Evolutionary conservation across 1,140 invertebrate species (phyloP).

Genomic region (Hypsibius dujardini): DNA sequence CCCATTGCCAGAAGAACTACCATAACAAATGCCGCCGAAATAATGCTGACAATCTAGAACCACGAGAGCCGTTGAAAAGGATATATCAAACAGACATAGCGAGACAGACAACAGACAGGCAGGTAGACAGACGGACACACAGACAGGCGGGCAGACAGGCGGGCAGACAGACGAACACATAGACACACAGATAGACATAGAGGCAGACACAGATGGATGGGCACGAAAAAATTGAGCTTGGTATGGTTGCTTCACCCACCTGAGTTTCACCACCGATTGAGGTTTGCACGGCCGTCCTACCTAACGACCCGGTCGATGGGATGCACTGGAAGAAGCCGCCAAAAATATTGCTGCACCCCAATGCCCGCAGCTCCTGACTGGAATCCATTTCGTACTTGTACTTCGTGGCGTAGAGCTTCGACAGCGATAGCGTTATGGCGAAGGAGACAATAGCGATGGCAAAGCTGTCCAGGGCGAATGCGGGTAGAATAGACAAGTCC

Average conservation of each 20-base stretch:
- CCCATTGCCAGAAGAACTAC: constrained; percentile 38
- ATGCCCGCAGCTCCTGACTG: constrained; percentile 42
- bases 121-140: too few relatives aligned
- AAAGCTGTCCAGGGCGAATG: constrained; percentile 30
- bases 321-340: constrained; percentile 39
- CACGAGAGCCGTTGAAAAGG: too few relatives aligned
- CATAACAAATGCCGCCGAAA: constrained; percentile 35
- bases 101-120: too few relatives aligned
- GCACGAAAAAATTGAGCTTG: too few relatives aligned
- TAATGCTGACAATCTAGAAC: constrained; percentile 34
- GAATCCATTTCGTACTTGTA: constrained; percentile 40
- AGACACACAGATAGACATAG: too few relatives aligned
- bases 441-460: constrained; percentile 39
- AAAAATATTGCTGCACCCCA: constrained; percentile 36
- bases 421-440: constrained; percentile 41
- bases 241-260: too few relatives aligned
- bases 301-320: constrained; percentile 38
- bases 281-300: constrained; percentile 35
- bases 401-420: constrained; percentile 40
- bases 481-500: constrained; percentile 27
- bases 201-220: too few relatives aligned
- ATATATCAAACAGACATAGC: too few relatives aligned
- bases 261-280: constrained; percentile 36
- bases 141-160: too few relatives aligned
- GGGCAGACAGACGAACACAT: too few relatives aligned